A percentile compares a stretch with the other conserved stretches of the same genome.
phyloP scores from a whole-genome alignment of 1,140 invertebrate species.

The Cotesia typhae region DNA sequence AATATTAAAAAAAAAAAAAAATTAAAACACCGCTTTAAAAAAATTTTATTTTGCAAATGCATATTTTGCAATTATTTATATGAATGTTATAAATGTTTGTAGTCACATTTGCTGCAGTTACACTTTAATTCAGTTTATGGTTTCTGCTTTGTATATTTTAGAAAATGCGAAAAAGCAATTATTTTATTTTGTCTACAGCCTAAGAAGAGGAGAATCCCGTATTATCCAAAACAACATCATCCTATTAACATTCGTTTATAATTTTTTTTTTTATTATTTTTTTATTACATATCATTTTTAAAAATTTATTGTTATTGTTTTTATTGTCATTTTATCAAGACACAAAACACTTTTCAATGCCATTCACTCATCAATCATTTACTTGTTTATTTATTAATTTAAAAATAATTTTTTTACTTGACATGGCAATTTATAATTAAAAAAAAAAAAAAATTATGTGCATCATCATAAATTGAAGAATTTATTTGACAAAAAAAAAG shows the following conservation, averaged over 20 bases:
- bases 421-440: neutral
- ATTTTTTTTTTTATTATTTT: neutral
- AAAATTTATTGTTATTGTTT: constrained; percentile 5
- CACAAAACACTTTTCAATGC: constrained; percentile 1
- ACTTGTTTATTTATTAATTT: constrained; percentile 4
- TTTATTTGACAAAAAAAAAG: no score
- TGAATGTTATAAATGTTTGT: neutral
- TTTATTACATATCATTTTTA: no score
- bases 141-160: neutral
- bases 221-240: constrained; percentile 63
- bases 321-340: constrained; percentile 26
- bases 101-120: neutral
- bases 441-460: no score
- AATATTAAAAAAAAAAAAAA: constrained; percentile 2
- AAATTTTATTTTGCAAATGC: constrained; percentile 12
- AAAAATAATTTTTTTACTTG: constrained; percentile 11
- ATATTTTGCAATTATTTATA: constrained; percentile 1
- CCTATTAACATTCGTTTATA: constrained; percentile 40
- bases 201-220: constrained; percentile 64
- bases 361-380: constrained; percentile 3
- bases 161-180: constrained; percentile 42
- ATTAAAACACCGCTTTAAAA: neutral
- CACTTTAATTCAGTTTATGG: constrained; percentile 7
- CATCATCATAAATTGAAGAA: no score
- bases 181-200: constrained; percentile 67